Evolutionary conservation across 2,888 invertebrate genomes (phyloP).

Genomic region (Tipula unca): DNA sequence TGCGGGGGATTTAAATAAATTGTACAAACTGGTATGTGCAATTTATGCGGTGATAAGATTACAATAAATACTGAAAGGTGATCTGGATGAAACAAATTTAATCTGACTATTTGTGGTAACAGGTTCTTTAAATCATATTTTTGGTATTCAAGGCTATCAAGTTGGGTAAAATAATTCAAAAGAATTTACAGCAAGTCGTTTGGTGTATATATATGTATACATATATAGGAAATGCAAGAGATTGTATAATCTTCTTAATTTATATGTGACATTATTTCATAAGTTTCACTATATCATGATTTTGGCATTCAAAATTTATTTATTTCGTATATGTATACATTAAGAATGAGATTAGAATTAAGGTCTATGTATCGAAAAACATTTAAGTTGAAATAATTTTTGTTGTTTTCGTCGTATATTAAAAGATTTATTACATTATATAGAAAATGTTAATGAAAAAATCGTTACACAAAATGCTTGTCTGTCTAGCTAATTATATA

Average conservation of each 20-base stretch:
- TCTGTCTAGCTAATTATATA: no score
- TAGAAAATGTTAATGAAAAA: neutral
- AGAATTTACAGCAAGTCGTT: neutral
- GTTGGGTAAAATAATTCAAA: neutral
- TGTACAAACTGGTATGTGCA: neutral
- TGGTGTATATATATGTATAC: no score
- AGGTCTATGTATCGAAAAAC: neutral
- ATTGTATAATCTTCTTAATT: neutral
- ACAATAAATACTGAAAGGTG: no score
- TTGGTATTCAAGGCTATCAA: neutral
- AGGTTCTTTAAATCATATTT: neutral
- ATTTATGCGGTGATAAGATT: no score
- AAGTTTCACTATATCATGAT: neutral
- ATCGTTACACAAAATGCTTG: neutral
- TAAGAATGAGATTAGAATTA: neutral
- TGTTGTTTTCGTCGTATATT: neutral
- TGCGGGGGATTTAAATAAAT: neutral
- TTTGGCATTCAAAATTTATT: neutral
- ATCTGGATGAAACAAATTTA: neutral
- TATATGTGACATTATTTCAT: neutral
- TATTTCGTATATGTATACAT: neutral
- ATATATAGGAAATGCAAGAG: neutral
- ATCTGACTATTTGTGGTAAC: neutral
- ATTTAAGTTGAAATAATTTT: neutral
- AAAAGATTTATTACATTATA: neutral